These are phyloP conservation scores for Elgaria multicarinata DNA, from an alignment of 2,113 vertebrate species.

Conservation along the genomic window DNA sequence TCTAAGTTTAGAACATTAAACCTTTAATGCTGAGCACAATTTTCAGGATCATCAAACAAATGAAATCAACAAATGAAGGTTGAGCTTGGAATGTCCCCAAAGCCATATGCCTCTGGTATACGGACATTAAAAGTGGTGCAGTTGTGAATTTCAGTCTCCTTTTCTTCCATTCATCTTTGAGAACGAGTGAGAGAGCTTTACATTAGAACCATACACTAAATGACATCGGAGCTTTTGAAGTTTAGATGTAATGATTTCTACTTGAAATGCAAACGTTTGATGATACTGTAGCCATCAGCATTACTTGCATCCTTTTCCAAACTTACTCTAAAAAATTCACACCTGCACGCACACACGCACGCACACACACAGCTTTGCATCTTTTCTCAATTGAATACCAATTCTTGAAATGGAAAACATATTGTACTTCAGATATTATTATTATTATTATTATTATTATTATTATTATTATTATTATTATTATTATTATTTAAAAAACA, in stretches of 20 bases:
- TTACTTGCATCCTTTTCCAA: background rate
- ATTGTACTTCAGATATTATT: background rate
- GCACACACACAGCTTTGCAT: background rate
- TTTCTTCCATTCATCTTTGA: background rate
- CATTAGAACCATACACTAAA: background rate
- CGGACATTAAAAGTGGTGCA: background rate
- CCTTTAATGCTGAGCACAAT: background rate
- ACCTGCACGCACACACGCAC: background rate
- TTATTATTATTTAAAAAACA: background rate
- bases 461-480: background rate
- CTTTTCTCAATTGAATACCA: background rate
- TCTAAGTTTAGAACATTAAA: conserved; percentile 1
- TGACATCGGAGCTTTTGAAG: background rate
- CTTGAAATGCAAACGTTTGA: background rate
- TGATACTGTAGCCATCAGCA: background rate
- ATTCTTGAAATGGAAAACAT: background rate
- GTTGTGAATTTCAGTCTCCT: background rate
- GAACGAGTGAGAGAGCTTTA: background rate
- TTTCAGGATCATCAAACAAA: background rate
- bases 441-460: no score
- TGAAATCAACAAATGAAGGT: fast-evolving
- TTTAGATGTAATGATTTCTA: background rate
- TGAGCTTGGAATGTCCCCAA: background rate
- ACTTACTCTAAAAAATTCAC: background rate
- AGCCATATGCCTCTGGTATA: fast-evolving